Evolutionary conservation across 2,797 vertebrate species (phyloP).

Genomic region (Pipistrellus kuhlii): DNA sequence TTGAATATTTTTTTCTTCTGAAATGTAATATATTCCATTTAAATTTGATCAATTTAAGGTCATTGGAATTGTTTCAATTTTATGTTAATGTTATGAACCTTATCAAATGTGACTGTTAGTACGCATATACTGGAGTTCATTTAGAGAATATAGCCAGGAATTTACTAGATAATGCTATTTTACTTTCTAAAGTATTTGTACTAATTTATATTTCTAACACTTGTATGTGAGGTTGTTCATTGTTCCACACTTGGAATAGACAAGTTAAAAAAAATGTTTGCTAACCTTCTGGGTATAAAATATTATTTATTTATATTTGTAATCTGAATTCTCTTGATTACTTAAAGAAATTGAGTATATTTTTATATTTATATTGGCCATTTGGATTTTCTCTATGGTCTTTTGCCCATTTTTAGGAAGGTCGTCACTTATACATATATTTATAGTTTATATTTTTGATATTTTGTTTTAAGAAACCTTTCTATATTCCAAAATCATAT

Average conservation of each 20-base stretch:
- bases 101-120: neutral
- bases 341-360: neutral
- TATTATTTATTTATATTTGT: neutral
- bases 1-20: neutral
- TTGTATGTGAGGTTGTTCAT: neutral
- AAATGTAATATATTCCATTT: neutral
- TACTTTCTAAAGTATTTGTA: neutral
- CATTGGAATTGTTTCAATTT: neutral
- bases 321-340: neutral
- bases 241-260: neutral
- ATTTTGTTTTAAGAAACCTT: constrained; percentile 9
- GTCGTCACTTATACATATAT: neutral
- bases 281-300: neutral
- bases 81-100: constrained; percentile 6
- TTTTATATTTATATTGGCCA: neutral
- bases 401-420: neutral
- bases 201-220: neutral
- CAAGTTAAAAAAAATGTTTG: neutral
- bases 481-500: neutral
- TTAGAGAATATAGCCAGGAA: neutral
- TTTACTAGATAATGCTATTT: neutral
- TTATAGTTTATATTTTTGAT: constrained; percentile 36
- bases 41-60: constrained; percentile 1
- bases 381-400: neutral
- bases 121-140: neutral